Conservation (phyloP, 2,113 vertebrate species). For the Prolemur simus region DNA sequence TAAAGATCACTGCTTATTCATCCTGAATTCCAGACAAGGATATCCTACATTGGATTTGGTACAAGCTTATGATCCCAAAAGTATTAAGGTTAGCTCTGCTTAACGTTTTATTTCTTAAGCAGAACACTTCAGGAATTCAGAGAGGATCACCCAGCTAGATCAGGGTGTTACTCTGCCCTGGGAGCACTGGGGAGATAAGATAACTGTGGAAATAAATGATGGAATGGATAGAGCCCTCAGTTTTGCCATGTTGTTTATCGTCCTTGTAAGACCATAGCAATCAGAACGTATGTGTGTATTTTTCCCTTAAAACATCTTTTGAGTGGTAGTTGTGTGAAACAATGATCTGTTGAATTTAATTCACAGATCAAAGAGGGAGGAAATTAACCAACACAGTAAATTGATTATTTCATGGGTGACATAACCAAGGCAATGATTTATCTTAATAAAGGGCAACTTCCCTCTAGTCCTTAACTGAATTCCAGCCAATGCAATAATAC, state of each 20-base stretch:
- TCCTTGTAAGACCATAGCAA: constrained; percentile 68
- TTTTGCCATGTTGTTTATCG: constrained; percentile 70
- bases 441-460: constrained; percentile 90
- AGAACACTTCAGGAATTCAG: constrained; percentile 75
- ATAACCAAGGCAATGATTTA: constrained; percentile 92
- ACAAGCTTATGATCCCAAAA: constrained; percentile 70
- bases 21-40: constrained; percentile 61
- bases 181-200: constrained; percentile 65
- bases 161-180: constrained; percentile 62
- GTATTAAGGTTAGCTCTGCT: constrained; percentile 67
- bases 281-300: constrained; percentile 77
- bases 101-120: constrained; percentile 69
- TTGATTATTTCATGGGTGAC: constrained; percentile 94
- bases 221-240: constrained; percentile 11
- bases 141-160: constrained; percentile 76
- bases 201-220: constrained; percentile 72
- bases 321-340: constrained; percentile 83
- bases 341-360: constrained; percentile 90
- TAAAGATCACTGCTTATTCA: constrained; percentile 61
- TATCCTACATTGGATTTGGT: constrained; percentile 60
- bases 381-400: constrained; percentile 91
- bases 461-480: constrained; percentile 87
- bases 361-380: constrained; percentile 89
- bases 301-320: constrained; percentile 81
- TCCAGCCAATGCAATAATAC: constrained; percentile 88